phyloP scores from a whole-genome alignment of 1,140 invertebrate genomes.

The Protaetia brevitarsis region DNA sequence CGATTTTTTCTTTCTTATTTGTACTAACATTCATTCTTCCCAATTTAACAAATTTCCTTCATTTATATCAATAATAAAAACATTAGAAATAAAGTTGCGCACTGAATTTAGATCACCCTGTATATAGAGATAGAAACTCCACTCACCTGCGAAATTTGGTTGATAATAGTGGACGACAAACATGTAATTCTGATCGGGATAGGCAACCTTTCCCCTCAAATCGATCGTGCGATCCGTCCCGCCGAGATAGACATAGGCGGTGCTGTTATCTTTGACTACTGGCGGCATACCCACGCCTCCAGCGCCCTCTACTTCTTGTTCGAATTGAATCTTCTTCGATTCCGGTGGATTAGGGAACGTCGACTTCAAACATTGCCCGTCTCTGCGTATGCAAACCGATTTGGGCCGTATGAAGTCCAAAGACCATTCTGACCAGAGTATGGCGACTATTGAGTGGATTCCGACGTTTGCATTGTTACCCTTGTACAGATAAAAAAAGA shows the following conservation, averaged over 20 bases:
- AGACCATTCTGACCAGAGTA: conserved; percentile 80
- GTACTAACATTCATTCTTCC: no score
- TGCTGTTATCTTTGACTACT: conserved; percentile 64
- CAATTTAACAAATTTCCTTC: no score
- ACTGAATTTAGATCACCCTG: no score
- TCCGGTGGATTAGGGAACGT: conserved; percentile 74
- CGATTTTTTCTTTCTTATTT: no score
- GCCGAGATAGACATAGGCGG: conserved; percentile 68
- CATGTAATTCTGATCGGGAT: conserved; percentile 77
- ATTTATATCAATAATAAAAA: no score
- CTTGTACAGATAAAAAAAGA: no score
- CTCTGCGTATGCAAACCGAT: conserved; percentile 75
- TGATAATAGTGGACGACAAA: conserved; percentile 96
- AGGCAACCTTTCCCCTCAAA: conserved; percentile 70
- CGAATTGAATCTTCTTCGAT: conserved; percentile 84
- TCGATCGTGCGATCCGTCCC: conserved; percentile 63
- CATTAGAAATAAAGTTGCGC: no score
- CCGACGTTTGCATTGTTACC: conserved; percentile 60
- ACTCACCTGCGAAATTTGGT: conserved; percentile 75
- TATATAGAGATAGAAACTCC: no score
- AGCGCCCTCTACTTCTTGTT: conserved; percentile 58
- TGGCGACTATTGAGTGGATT: conserved; percentile 78
- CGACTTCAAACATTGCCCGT: conserved; percentile 72
- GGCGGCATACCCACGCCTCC: conserved; percentile 60
- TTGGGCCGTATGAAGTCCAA: conserved; percentile 81